Evolutionary conservation across 1,140 invertebrate genomes (phyloP).

Genomic region (Himalopsyche phryganea): DNA sequence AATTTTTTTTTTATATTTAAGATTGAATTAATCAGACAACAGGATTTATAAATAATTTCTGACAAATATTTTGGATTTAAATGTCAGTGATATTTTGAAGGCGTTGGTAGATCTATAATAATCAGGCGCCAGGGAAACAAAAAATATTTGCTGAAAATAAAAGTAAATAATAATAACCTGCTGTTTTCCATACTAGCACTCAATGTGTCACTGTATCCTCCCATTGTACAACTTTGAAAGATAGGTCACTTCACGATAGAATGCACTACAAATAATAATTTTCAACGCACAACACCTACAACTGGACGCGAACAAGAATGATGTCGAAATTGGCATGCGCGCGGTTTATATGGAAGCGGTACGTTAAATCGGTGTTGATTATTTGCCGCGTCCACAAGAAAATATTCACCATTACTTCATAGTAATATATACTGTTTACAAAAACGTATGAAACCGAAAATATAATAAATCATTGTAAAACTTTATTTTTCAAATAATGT

Average conservation of each 20-base stretch:
- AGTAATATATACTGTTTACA: no score
- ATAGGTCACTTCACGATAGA: conserved; percentile 23
- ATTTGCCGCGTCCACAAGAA: not conserved
- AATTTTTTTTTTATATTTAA: no score
- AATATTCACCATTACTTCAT: no score
- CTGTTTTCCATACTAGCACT: conserved; percentile 34
- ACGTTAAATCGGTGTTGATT: conserved; percentile 4
- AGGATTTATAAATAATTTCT: no score
- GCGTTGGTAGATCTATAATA: no score
- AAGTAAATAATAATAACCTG: conserved; percentile 27
- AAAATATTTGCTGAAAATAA: conserved; percentile 1
- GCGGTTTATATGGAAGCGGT: conserved; percentile 11
- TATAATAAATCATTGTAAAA: no score
- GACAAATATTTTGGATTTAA: no score
- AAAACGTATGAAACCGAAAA: no score
- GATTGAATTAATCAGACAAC: no score
- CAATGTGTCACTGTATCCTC: conserved; percentile 31
- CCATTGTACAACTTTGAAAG: conserved; percentile 22
- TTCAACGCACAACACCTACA: conserved; percentile 33
- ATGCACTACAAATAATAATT: conserved; percentile 8
- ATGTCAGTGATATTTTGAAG: no score
- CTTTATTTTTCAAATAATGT: no score
- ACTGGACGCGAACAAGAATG: conserved; percentile 34
- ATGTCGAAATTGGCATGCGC: conserved; percentile 29
- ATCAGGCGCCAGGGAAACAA: no score